A percentile compares a stretch with the other conserved stretches of the same genome.
Evolutionary conservation across 1,140 invertebrate species (phyloP).

Genomic region (Drosophila athabasca): DNA sequence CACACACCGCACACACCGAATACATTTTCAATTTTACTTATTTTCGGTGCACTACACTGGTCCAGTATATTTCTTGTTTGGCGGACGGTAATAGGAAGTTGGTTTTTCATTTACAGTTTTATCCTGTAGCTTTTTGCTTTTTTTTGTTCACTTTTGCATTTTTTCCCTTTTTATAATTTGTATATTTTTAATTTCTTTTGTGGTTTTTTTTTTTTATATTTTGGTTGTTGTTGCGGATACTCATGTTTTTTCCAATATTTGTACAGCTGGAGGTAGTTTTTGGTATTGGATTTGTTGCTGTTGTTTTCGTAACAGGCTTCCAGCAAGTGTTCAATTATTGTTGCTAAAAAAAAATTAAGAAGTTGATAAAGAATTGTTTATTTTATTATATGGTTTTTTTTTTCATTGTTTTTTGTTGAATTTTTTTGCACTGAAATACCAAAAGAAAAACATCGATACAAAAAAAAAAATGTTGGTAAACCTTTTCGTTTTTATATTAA

Average conservation of each 20-base stretch:
- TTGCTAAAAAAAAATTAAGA: constrained; percentile 20
- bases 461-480: too few relatives aligned
- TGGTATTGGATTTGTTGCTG: constrained; percentile 13
- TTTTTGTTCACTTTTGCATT: neutral
- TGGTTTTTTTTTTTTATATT: constrained; percentile 15
- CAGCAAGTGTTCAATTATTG: constrained; percentile 38
- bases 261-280: constrained; percentile 50
- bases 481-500: constrained; percentile 11
- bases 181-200: constrained; percentile 26
- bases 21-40: too few relatives aligned
- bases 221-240: constrained; percentile 15
- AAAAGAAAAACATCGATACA: neutral
- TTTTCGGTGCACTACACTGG: constrained; percentile 7
- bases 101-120: constrained; percentile 6
- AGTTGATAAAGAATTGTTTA: constrained; percentile 3
- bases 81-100: constrained; percentile 15
- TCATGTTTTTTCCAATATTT: constrained; percentile 54
- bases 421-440: constrained; percentile 2
- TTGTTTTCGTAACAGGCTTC: constrained; percentile 31
- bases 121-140: too few relatives aligned
- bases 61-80: neutral
- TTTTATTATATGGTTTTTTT: neutral
- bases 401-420: neutral
- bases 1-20: too few relatives aligned
- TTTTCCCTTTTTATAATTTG: constrained; percentile 13